Evolutionary conservation across 2,888 invertebrate genomes (phyloP).

Genomic region (Cephus runcator): DNA sequence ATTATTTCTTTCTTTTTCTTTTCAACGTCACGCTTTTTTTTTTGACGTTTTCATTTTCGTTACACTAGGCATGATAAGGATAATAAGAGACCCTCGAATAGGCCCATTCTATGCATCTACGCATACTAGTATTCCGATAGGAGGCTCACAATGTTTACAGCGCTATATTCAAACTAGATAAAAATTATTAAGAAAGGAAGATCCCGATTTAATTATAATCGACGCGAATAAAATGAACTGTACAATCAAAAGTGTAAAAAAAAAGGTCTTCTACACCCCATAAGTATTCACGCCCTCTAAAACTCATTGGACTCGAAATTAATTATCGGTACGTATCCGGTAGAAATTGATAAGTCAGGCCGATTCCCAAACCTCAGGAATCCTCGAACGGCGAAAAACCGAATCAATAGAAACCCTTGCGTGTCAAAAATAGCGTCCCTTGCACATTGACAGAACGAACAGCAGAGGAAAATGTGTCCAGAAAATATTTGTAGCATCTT

Average conservation of each 20-base stretch:
- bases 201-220: slow-evolving; percentile 11
- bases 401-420: slow-evolving; percentile 8
- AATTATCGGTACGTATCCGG: slow-evolving; percentile 12
- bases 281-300: not conserved
- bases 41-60: not conserved
- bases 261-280: not conserved
- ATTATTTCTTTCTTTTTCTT: not conserved
- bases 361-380: slow-evolving; percentile 3
- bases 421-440: slow-evolving; percentile 29
- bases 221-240: not conserved
- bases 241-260: not conserved
- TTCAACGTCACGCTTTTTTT: not conserved
- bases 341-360: not conserved
- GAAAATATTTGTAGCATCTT: slow-evolving; percentile 40
- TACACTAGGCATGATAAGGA: not conserved
- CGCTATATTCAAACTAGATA: not conserved
- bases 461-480: slow-evolving; percentile 41
- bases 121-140: not conserved
- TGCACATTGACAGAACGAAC: slow-evolving; percentile 28
- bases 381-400: slow-evolving; percentile 4
- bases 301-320: not conserved
- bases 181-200: slow-evolving; percentile 11
- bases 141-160: not conserved
- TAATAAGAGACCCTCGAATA: slow-evolving; percentile 13
- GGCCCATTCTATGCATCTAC: slow-evolving; percentile 7